Evolutionary conservation across 1,140 invertebrate genomes (phyloP), one percentile per base, ranked within the genome.

Genomic region (Drosophila murphyi): DNA sequence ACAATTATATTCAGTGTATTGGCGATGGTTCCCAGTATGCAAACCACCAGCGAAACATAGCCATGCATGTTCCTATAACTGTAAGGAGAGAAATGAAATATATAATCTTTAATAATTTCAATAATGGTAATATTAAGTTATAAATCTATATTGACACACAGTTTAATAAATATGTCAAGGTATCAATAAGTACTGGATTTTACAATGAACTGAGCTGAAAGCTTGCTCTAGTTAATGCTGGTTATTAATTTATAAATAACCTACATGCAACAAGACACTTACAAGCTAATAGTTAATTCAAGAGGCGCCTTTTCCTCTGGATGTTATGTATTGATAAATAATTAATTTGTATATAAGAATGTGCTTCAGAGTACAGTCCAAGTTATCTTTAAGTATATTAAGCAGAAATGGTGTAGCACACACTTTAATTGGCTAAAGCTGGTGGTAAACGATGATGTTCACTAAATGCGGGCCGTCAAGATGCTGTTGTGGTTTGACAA

Each of bases 1-100:
- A 99, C 98, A 6, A 96, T 95, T 34, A 99, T 98, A 93, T 99
- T 99, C 70, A 99, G 94, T 2, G 96, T 94, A 92, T 99, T 99
- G 39, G 97, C 97, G 8, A 98, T 95, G 35, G 97, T 97, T 37
- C 98, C 98, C 81, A 98, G 96, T n/a, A 97, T 94, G 92, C 98
- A 99, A 35, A 99, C 97, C 3, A 91, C 80, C 51, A 91, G 67
- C 2, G 89, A 91, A 12, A 88, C 81, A 57, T 91, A 91, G 29
- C 90, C 90, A 29, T 91, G 90, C 72, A 91, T 78, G 34, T 85
- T 77, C 54, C 79, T 78, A 54, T 91, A 91, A 56, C 90, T 91
- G 57, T 3, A 62, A 60, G 8, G 28, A 55, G 28, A 57, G 12
- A 43, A 6, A 20, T 20, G 20, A 29, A 6, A 10, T 59, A 61